phyloP scores from a whole-genome alignment of 2,113 vertebrate species.

The Rhynchopsitta pachyrhyncha region DNA sequence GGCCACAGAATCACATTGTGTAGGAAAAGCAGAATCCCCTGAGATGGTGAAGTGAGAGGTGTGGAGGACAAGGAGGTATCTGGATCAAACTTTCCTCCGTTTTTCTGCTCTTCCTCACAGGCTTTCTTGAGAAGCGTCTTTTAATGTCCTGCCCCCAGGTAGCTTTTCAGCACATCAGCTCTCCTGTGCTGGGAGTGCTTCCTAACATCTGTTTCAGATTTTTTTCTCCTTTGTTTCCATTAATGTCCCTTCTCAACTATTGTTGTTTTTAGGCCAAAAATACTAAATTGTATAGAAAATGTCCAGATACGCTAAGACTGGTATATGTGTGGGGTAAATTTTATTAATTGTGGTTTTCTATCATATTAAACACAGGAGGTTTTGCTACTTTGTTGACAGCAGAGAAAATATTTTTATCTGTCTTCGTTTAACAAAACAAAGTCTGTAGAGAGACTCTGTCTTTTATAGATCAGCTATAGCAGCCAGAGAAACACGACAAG shows the following conservation, averaged over 20 bases:
- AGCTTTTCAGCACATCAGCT: conserved; percentile 63
- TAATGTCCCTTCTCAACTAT: conserved; percentile 20
- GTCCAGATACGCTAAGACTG: neutral
- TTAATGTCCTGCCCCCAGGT: conserved; percentile 30
- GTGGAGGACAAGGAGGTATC: neutral
- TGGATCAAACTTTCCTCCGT: neutral
- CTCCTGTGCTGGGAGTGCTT: conserved; percentile 23
- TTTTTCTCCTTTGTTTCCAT: conserved; percentile 51
- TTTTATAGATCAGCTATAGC: neutral
- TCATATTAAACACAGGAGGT: neutral
- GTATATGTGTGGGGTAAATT: neutral
- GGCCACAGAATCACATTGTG: neutral
- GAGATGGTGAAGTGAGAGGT: neutral
- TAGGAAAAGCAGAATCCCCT: conserved; percentile 4
- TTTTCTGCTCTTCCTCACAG: neutral
- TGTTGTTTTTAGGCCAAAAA: conserved; percentile 40
- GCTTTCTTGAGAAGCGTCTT: neutral
- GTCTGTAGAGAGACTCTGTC: neutral
- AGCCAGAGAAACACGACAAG: neutral
- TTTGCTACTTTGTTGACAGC: neutral
- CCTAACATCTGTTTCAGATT: conserved; percentile 67
- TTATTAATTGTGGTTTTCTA: conserved; percentile 38
- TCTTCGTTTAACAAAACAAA: conserved; percentile 16
- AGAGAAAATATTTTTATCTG: conserved; percentile 2
- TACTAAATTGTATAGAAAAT: conserved; percentile 23